Percentiles rank a stretch among this genome's conserved stretches.
These are phyloP conservation scores for Argyrosomus regius DNA, from an alignment of 2,797 vertebrate species.

Conservation along the genomic window DNA sequence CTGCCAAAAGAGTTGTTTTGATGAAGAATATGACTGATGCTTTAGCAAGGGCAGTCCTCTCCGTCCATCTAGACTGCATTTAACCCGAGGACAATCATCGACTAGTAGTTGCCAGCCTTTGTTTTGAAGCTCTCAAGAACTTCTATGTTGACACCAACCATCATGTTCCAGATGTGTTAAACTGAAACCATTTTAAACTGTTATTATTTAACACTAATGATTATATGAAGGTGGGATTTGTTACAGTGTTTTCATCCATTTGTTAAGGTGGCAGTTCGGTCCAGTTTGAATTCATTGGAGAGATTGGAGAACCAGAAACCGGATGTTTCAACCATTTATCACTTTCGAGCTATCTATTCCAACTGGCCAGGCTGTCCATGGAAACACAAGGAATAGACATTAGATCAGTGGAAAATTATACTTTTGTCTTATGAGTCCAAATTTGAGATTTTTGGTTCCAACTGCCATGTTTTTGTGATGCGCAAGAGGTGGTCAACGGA, in stretches of 20 bases:
- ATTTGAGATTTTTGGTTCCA: no score
- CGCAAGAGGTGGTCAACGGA: no score
- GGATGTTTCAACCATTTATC: neutral
- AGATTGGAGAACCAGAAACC: neutral
- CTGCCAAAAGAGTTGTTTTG: slow-evolving; percentile 73
- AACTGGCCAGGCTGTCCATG: neutral
- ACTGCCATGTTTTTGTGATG: no score
- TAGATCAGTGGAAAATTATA: no score
- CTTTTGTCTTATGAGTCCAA: no score
- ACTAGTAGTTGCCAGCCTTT: neutral
- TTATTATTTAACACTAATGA: neutral
- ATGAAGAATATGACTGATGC: slow-evolving; percentile 73
- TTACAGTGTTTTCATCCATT: neutral
- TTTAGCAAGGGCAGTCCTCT: slow-evolving; percentile 56
- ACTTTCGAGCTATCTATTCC: neutral
- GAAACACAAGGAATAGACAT: no score
- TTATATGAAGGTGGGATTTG: neutral
- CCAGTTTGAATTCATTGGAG: neutral
- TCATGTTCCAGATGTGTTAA: neutral
- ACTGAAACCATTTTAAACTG: neutral
- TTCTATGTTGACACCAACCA: neutral
- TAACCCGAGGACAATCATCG: slow-evolving; percentile 39
- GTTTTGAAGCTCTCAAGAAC: neutral
- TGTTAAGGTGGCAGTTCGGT: neutral
- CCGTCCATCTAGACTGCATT: slow-evolving; percentile 42